Conservation (phyloP, 2,888 invertebrate genomes). For the Drosophila anomalipes region DNA sequence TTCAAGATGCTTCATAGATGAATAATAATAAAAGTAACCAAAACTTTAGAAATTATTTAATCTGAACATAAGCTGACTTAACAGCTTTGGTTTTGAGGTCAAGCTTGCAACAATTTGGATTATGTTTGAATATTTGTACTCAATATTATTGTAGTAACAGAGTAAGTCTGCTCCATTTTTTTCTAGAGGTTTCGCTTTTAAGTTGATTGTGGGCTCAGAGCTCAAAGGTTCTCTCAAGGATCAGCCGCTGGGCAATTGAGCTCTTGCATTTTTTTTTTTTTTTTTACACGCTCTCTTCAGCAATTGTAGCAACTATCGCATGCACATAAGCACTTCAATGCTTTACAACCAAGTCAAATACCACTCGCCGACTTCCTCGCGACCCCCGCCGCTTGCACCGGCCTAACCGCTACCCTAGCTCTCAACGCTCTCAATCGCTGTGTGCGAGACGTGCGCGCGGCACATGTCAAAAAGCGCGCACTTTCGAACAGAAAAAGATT, state of each 20-base stretch:
- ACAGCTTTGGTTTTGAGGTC: neutral
- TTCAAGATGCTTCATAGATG: neutral
- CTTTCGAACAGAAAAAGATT: conserved; percentile 60
- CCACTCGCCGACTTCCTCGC: conserved; percentile 4
- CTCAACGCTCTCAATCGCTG: conserved; percentile 8
- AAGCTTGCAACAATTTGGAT: neutral
- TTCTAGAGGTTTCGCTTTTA: neutral
- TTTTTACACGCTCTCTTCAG: conserved; percentile 25
- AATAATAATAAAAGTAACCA: neutral
- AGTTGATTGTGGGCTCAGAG: conserved; percentile 20
- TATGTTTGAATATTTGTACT: neutral
- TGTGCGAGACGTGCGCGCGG: conserved; percentile 69
- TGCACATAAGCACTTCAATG: conserved; percentile 43
- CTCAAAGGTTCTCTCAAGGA: conserved; percentile 44
- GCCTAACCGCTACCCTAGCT: conserved; percentile 1
- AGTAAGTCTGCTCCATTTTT: neutral
- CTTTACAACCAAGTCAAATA: conserved; percentile 51
- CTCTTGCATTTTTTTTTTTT: conserved; percentile 17
- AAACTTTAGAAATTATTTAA: neutral
- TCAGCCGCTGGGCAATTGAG: conserved; percentile 56
- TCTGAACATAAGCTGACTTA: neutral
- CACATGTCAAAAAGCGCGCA: conserved; percentile 76
- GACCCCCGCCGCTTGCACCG: neutral
- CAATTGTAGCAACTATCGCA: conserved; percentile 58
- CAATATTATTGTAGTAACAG: neutral